phyloP scores from a whole-genome alignment of 2,797 vertebrate genomes.

The Lemur catta region DNA sequence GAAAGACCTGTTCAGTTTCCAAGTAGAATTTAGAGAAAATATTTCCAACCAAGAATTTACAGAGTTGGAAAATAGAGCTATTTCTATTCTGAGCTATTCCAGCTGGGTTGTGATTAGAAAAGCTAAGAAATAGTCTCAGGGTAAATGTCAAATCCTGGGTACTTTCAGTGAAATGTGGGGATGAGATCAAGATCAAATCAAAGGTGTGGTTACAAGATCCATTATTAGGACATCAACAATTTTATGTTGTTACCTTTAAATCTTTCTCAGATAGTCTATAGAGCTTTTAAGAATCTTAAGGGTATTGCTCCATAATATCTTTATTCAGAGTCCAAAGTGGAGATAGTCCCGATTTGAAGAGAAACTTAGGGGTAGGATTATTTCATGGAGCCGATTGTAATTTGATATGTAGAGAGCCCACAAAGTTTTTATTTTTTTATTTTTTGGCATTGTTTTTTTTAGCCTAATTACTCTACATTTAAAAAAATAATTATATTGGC shows the following conservation, averaged over 20 bases:
- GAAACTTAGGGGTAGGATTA: neutral
- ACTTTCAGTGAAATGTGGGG: neutral
- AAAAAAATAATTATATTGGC: neutral
- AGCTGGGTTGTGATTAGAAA: neutral
- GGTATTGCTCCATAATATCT: neutral
- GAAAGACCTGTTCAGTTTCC: neutral
- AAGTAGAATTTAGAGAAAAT: conserved; percentile 2
- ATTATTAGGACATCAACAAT: neutral
- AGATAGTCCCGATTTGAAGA: neutral
- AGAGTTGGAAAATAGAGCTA: neutral
- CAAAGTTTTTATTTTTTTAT: neutral
- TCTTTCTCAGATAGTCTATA: neutral
- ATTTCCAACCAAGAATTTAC: neutral
- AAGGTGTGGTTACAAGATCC: neutral
- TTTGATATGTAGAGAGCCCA: neutral
- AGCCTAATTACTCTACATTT: neutral
- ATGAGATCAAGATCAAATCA: neutral
- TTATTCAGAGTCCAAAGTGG: neutral
- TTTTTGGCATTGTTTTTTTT: neutral
- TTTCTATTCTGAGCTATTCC: neutral
- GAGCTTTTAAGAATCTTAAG: neutral
- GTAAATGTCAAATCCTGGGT: neutral
- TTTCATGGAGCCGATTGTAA: neutral
- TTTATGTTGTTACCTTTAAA: neutral
- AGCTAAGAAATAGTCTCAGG: neutral